Evolutionary conservation across 1,140 invertebrate genomes (phyloP), one percentile per base, ranked within the genome.

Genomic region (Neodiprion virginianus): DNA sequence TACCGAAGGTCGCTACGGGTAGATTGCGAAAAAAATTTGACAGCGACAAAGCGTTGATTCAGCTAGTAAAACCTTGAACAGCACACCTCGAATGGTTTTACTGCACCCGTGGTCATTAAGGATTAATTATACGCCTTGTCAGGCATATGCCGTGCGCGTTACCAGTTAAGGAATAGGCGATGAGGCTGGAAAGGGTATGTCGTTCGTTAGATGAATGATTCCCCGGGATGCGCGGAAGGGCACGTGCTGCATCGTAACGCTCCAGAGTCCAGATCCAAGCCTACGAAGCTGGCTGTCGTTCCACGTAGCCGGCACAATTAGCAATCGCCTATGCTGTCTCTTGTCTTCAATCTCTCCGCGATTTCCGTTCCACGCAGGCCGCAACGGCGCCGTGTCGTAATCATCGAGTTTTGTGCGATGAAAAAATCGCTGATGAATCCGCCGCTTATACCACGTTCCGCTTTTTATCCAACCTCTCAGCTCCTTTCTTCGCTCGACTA

Each of bases 121-220:
- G 50, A 53, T 53, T 53, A 53, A 53, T 53, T 53, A 53, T 53
- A 53, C 50, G 50, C 50, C 50, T 53, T 53, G 50, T 53, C 50
- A 53, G 50, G 10, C 50, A 53, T 10, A 53, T 53, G 50, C 50
- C n/a, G 50, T 21, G 17, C 17, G 17, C 17, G 17, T 53, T 53
- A 11, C 50, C 17, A 21, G 17, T 21, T 10, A 10, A 10, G 50
- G 50, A 21, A 21, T 21, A 21, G 17, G 17, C 17, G 17, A 21
- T 21, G 17, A 21, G 17, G 17, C 17, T 21, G 17, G 17, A 21
- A 21, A 21, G 17, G 17, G 50, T 53, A 53, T 53, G n/a, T 53
- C 50, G 50, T 53, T 53, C 50, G 50, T 53, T 53, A 53, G 50
- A 53, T 53, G 50, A 53, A 53, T 53, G 50, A 53, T 53, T 53